These are phyloP conservation scores for Rhabdophis nuchalis DNA, from an alignment of 2,797 vertebrate genomes.

Conservation along the genomic window DNA sequence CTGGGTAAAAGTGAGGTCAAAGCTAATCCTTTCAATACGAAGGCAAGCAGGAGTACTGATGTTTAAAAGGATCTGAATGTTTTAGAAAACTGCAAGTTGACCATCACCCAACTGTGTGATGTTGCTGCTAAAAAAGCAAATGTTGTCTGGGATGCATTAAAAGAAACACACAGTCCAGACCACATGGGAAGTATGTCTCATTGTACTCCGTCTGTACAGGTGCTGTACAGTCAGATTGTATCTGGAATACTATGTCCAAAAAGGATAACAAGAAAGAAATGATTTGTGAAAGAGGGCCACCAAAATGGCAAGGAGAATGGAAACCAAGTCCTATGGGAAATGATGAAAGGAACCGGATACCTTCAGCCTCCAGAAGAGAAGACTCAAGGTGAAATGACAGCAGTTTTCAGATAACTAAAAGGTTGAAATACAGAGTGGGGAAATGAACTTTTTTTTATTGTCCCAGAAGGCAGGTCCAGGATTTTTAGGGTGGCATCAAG, in stretches of 20 bases:
- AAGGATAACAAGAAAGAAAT: not conserved
- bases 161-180: not conserved
- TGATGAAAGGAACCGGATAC: not conserved
- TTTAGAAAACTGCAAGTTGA: not conserved
- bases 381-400: not conserved
- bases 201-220: not conserved
- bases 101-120: not conserved
- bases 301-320: not conserved
- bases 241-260: not conserved
- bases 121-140: not conserved
- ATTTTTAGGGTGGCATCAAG: not conserved
- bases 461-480: not conserved
- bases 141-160: not conserved
- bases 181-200: not conserved
- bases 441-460: not conserved
- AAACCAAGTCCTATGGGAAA: not conserved
- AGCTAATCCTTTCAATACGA: not conserved
- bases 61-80: not conserved
- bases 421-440: not conserved
- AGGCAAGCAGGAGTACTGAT: not conserved
- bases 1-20: not conserved
- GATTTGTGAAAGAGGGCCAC: too few species aligned
- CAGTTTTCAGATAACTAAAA: not conserved
- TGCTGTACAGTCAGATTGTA: not conserved
- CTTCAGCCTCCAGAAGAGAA: not conserved